Conservation (phyloP, 2,888 invertebrate genomes). For the Philonicus albiceps region DNA sequence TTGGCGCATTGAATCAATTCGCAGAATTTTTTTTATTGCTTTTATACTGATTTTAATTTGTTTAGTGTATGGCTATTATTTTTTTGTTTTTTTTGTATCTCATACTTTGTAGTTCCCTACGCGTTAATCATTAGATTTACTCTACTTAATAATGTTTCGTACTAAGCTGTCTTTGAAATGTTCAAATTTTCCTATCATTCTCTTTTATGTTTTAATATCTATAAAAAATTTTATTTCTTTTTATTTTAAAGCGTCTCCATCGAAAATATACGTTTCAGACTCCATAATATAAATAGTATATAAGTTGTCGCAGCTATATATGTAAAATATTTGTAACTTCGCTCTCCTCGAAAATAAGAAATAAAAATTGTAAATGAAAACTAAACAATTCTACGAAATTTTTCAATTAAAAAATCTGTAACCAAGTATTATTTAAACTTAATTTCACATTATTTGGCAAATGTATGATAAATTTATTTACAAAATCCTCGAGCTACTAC, state of each 20-base stretch:
- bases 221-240: not conserved
- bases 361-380: not conserved
- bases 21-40: slow-evolving; percentile 2
- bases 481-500: too few species aligned
- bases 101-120: not conserved
- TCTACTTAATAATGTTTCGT: not conserved
- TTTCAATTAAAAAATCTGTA: not conserved
- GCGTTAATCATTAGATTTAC: not conserved
- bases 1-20: slow-evolving; percentile 35
- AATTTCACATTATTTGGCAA: not conserved
- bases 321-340: not conserved
- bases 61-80: not conserved
- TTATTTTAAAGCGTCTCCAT: not conserved
- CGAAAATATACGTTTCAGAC: not conserved
- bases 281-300: not conserved
- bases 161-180: not conserved
- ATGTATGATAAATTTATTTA: too few species aligned
- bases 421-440: too few species aligned
- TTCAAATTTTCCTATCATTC: not conserved
- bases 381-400: not conserved
- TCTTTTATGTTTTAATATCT: not conserved
- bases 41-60: not conserved
- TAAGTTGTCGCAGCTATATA: not conserved
- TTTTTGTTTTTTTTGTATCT: not conserved
- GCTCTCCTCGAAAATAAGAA: not conserved